Conservation (phyloP, 2,797 vertebrate species). For the Stomatorhinus walkeri region DNA sequence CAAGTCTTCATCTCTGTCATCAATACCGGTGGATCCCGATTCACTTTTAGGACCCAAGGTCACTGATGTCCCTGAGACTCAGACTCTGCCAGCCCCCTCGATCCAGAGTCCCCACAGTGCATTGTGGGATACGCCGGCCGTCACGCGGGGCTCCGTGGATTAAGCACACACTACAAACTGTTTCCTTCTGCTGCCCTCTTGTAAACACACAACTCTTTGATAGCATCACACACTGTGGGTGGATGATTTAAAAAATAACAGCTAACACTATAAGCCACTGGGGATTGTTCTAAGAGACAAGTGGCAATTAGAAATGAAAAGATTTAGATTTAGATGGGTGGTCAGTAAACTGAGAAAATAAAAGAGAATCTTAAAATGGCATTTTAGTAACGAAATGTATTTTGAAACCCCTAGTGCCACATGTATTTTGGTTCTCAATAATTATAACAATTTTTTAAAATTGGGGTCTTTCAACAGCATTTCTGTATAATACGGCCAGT, state of each 20-base stretch:
- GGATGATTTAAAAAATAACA: neutral
- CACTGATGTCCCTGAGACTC: neutral
- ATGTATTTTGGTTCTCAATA: neutral
- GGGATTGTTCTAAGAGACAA: neutral
- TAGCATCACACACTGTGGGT: neutral
- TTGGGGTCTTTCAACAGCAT: neutral
- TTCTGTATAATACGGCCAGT: neutral
- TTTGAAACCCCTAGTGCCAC: neutral
- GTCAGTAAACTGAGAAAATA: neutral
- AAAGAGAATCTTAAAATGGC: neutral
- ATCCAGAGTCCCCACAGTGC: neutral
- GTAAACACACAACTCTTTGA: constrained; percentile 1
- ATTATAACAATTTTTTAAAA: neutral
- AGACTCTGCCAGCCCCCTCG: neutral
- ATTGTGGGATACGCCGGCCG: neutral
- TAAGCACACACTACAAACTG: neutral
- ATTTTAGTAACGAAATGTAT: constrained; percentile 1
- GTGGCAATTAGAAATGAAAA: neutral
- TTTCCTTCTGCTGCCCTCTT: neutral
- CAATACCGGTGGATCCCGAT: neutral
- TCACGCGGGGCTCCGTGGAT: neutral
- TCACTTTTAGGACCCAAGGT: neutral
- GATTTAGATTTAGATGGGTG: neutral
- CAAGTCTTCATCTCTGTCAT: neutral
- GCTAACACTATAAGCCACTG: neutral